Percentiles rank a stretch among this genome's conserved stretches.
Evolutionary conservation across 92 coral and sea anemone species (phyloP).

Genomic region (Chrysogorgia sp.): DNA sequence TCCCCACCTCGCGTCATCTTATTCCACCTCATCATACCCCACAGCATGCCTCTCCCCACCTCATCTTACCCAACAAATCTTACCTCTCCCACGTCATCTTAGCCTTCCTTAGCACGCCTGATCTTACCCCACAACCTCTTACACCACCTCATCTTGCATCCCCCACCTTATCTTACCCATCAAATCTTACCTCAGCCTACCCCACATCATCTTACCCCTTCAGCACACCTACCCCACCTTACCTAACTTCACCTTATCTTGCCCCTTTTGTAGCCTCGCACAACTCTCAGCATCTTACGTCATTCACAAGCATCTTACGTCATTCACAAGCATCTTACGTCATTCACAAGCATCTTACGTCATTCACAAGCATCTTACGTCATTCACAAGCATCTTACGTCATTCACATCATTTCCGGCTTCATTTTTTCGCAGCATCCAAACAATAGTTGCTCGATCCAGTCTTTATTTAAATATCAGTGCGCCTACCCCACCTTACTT

Average conservation of each 20-base stretch:
- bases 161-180: neutral
- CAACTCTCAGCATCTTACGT: no score
- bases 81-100: conserved; percentile 3
- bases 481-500: conserved; percentile 1
- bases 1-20: neutral
- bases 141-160: neutral
- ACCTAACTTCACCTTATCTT: conserved; percentile 6
- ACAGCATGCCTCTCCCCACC: conserved; percentile 7
- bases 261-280: no score
- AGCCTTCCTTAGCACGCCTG: neutral
- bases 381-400: no score
- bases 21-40: neutral
- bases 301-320: no score
- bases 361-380: no score
- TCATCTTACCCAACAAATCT: neutral
- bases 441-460: no score
- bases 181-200: neutral
- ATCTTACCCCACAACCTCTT: neutral
- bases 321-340: no score
- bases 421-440: no score
- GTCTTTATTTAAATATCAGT: no score
- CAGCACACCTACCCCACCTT: no score
- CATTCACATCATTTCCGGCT: no score
- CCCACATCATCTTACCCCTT: neutral
- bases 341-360: no score